Conservation (phyloP, 2,113 vertebrate species). For the Recurvirostra avosetta region DNA sequence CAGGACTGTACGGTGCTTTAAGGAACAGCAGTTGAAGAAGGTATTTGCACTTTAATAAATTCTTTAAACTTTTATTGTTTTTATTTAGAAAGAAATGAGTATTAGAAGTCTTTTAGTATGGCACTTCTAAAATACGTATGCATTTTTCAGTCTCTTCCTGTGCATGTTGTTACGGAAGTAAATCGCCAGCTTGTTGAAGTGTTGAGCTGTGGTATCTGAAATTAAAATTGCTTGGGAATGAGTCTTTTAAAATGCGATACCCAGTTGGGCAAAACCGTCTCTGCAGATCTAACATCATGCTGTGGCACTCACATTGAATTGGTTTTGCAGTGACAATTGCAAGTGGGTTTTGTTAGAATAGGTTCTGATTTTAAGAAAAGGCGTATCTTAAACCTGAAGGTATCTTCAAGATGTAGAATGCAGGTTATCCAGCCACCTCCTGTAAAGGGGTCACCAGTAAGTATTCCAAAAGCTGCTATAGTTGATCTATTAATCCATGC, state of each 20-base stretch:
- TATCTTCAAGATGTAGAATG: background rate
- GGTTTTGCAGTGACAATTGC: background rate
- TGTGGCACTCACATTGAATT: background rate
- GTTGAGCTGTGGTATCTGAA: too few species aligned
- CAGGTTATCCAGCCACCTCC: background rate
- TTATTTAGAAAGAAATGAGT: background rate
- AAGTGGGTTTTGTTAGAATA: background rate
- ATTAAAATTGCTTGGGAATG: background rate
- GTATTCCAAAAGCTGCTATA: background rate
- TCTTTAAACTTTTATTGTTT: background rate
- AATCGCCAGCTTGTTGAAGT: background rate
- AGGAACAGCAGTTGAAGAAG: constrained; percentile 97
- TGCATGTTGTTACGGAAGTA: rapidly evolving
- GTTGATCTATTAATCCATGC: background rate
- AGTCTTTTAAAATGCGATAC: background rate
- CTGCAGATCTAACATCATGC: background rate
- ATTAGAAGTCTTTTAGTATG: background rate
- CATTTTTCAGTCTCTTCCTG: background rate
- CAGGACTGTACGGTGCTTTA: constrained; percentile 91
- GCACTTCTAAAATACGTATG: background rate
- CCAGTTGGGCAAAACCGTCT: rapidly evolving
- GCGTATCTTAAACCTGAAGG: background rate
- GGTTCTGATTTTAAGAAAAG: background rate
- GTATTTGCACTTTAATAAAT: constrained; percentile 58
- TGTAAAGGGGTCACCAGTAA: background rate